Evolutionary conservation across 2,888 invertebrate species (phyloP).

Genomic region (Latheticus oryzae): DNA sequence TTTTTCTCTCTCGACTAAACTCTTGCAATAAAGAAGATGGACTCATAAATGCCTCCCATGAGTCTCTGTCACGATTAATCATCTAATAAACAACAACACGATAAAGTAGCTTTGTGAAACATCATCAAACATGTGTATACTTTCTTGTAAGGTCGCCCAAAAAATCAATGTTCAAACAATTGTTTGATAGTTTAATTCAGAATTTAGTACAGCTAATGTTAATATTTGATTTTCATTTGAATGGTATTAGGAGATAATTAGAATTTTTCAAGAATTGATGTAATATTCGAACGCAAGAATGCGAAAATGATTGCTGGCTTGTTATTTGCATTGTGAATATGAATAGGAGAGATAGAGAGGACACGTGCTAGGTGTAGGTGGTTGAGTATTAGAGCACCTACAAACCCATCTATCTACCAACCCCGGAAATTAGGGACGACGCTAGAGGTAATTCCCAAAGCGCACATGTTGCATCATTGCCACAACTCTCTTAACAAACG

Average conservation of each 20-base stretch:
- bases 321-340: conserved; percentile 40
- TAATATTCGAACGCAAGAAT: conserved; percentile 34
- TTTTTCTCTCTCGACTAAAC: neutral
- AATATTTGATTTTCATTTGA: no score
- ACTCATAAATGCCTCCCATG: conserved; percentile 5
- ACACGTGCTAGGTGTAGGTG: conserved; percentile 30
- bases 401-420: no score
- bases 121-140: conserved; percentile 7
- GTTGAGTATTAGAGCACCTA: conserved; percentile 55
- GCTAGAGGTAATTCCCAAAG: conserved; percentile 49
- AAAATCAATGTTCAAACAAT: no score
- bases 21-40: conserved; percentile 1
- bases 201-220: no score
- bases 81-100: conserved; percentile 13
- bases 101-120: conserved; percentile 7
- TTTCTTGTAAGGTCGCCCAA: no score
- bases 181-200: no score
- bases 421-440: conserved; percentile 54
- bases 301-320: conserved; percentile 35
- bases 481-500: conserved; percentile 42
- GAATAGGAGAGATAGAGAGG: conserved; percentile 38
- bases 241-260: no score
- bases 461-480: conserved; percentile 52
- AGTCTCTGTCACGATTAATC: conserved; percentile 7
- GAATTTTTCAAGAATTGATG: no score